phyloP scores from a whole-genome alignment of 2,888 invertebrate species.

The Cheilosia impressa region DNA sequence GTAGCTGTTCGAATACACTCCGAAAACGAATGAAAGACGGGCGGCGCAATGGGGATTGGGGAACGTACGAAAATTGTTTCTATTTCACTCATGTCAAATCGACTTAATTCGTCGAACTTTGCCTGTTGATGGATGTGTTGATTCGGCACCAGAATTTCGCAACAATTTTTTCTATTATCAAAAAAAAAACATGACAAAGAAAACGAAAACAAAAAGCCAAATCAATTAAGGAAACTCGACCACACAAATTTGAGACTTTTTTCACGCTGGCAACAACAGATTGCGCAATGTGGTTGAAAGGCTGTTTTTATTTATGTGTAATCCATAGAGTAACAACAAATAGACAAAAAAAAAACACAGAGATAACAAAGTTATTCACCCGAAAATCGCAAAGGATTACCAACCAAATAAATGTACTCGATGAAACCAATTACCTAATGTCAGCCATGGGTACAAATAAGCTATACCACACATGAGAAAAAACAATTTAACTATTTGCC shows the following conservation, averaged over 20 bases:
- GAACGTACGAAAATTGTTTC: no score
- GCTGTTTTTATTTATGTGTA: neutral
- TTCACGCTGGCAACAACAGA: neutral
- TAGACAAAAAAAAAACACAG: neutral
- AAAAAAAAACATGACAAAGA: neutral
- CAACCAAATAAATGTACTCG: slow-evolving; percentile 7
- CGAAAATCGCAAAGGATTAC: neutral
- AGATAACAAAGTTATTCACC: slow-evolving; percentile 7
- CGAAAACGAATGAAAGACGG: no score
- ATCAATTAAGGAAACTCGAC: neutral
- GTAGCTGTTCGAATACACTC: no score
- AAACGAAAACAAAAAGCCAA: neutral
- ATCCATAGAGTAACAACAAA: neutral
- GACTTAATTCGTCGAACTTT: no score
- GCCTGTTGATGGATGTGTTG: no score
- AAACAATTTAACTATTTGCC: slow-evolving; percentile 19
- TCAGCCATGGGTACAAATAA: neutral
- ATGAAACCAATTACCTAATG: neutral
- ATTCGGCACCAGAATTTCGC: no score
- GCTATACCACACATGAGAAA: neutral
- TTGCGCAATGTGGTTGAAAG: slow-evolving; percentile 26
- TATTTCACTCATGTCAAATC: no score
- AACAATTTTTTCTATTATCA: no score
- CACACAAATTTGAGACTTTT: neutral
- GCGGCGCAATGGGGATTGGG: no score